phyloP scores from a whole-genome alignment of 1,140 invertebrate genomes.

The Globodera ellingtonae region DNA sequence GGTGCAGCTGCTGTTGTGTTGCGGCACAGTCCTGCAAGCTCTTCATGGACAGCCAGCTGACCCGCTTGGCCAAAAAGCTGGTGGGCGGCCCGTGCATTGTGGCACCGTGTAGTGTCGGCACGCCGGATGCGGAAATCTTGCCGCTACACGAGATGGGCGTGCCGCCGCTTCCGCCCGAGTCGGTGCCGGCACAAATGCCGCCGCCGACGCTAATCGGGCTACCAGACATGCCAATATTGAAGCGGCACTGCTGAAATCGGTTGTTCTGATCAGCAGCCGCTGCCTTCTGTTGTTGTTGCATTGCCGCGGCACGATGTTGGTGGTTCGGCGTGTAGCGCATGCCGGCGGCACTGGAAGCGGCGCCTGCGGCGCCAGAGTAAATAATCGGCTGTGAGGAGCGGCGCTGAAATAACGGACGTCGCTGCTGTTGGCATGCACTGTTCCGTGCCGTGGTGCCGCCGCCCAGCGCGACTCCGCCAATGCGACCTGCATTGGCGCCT shows the following conservation, averaged over 20 bases:
- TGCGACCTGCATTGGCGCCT: slow-evolving; percentile 2
- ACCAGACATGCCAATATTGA: not conserved
- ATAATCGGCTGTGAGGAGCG: slow-evolving; percentile 41
- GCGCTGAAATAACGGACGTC: slow-evolving; percentile 24
- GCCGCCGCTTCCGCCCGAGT: slow-evolving; percentile 1
- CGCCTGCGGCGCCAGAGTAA: slow-evolving; percentile 19
- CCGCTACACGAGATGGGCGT: not conserved
- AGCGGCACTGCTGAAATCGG: not conserved
- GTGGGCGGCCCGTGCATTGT: not conserved
- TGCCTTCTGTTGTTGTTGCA: too few relatives aligned
- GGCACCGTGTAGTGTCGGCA: not conserved
- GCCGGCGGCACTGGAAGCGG: not conserved
- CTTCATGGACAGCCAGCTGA: slow-evolving; percentile 64
- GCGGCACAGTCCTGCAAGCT: slow-evolving; percentile 55
- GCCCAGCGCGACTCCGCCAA: not conserved
- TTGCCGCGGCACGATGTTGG: too few relatives aligned
- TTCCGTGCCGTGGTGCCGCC: not conserved
- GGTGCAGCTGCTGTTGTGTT: slow-evolving; percentile 22
- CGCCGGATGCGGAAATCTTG: not conserved
- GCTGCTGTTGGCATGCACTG: slow-evolving; percentile 18
- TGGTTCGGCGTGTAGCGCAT: not conserved
- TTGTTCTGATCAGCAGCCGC: too few relatives aligned
- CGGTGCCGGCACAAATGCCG: not conserved
- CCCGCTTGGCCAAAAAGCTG: slow-evolving; percentile 52
- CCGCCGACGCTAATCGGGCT: not conserved